Conservation (phyloP, 2,113 vertebrate genomes). For the Tupaia chinensis region DNA sequence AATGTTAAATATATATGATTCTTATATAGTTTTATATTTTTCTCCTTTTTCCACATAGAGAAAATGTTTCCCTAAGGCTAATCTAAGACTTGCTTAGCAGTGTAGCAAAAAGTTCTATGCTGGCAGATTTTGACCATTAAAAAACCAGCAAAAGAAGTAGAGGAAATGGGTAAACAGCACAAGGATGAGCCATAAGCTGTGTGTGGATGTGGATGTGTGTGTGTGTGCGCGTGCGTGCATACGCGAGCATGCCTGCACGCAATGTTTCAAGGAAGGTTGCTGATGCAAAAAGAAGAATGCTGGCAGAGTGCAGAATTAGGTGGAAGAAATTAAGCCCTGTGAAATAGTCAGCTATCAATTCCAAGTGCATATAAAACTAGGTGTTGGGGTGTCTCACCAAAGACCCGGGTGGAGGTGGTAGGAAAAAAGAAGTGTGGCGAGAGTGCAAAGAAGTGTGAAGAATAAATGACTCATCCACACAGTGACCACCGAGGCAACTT, state of each 20-base stretch:
- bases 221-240: background rate
- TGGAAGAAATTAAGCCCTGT: background rate
- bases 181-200: background rate
- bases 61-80: background rate
- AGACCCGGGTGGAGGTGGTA: background rate
- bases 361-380: background rate
- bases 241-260: background rate
- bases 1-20: background rate
- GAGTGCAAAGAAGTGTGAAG: background rate
- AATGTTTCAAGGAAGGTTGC: background rate
- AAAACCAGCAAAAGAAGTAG: background rate
- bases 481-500: background rate
- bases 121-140: background rate
- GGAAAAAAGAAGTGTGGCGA: background rate
- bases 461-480: constrained; percentile 37
- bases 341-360: constrained; percentile 5
- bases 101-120: constrained; percentile 31
- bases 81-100: background rate
- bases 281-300: background rate
- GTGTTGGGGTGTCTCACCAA: background rate
- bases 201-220: background rate
- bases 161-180: background rate
- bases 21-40: background rate
- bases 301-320: background rate
- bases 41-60: background rate